Conservation (phyloP, 2,113 vertebrate genomes). For the Centropristis striata region DNA sequence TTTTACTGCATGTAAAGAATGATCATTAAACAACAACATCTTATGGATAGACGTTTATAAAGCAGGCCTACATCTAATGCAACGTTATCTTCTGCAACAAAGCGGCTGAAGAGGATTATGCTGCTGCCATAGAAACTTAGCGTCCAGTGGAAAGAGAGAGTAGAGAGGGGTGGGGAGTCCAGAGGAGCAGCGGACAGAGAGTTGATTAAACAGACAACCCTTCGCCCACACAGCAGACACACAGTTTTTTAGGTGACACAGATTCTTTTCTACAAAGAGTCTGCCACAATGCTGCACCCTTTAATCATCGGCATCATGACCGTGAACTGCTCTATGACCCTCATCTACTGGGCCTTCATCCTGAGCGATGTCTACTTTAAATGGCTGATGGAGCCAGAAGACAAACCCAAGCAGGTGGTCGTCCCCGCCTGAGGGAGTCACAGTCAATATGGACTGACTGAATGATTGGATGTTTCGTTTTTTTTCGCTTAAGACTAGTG, state of each 20-base stretch:
- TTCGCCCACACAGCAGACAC: constrained; percentile 38
- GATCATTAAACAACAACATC: constrained; percentile 40
- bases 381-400: constrained; percentile 66
- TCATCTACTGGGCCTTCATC: constrained; percentile 79
- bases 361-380: constrained; percentile 72
- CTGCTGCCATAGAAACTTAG: constrained; percentile 69
- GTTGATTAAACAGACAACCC: constrained; percentile 29
- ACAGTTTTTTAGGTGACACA: constrained; percentile 40
- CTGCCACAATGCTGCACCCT: constrained; percentile 77
- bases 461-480: constrained; percentile 26
- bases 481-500: constrained; percentile 51
- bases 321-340: constrained; percentile 72
- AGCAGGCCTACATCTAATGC: constrained; percentile 62
- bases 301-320: constrained; percentile 78
- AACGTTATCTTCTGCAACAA: constrained; percentile 75
- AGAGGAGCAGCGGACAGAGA: constrained; percentile 25
- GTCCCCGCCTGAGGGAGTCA: constrained; percentile 64
- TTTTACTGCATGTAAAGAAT: not conserved
- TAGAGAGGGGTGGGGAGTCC: constrained; percentile 52
- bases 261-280: constrained; percentile 13
- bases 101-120: constrained; percentile 81
- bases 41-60: constrained; percentile 41
- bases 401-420: constrained; percentile 72
- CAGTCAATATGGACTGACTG: constrained; percentile 43
- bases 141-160: constrained; percentile 66